Percentiles rank a stretch among this genome's conserved stretches.
These are phyloP conservation scores for Ylistrum balloti DNA, from an alignment of 1,140 invertebrate genomes.

Conservation along the genomic window DNA sequence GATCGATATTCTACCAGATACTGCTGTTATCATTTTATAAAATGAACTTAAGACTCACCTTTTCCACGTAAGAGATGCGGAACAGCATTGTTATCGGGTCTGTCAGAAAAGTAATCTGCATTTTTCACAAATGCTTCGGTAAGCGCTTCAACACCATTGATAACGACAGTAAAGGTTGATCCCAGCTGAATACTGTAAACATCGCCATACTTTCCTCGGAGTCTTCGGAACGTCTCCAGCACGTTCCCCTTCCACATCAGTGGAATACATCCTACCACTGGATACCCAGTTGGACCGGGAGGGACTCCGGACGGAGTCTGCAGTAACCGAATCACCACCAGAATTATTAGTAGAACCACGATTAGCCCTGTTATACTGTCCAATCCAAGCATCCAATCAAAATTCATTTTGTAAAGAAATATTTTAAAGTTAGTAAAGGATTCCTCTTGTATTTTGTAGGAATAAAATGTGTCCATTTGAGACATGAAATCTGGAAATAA, in stretches of 20 bases:
- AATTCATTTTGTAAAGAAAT: not conserved
- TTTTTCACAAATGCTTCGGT: conserved; percentile 57
- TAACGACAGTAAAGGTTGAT: conserved; percentile 13
- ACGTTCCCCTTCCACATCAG: not conserved
- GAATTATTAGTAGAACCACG: not conserved
- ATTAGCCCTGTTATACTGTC: not conserved
- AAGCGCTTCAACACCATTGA: conserved; percentile 50
- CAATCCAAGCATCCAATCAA: not conserved
- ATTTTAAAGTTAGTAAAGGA: too few species aligned
- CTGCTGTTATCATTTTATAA: too few species aligned
- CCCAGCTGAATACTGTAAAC: conserved; percentile 51
- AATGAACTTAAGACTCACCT: not conserved
- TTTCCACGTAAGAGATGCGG: not conserved
- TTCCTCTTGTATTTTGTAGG: too few species aligned
- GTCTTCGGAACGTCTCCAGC: not conserved
- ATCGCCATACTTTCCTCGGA: conserved; percentile 49
- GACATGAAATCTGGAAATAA: too few species aligned
- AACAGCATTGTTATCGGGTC: conserved; percentile 43
- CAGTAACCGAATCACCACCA: not conserved
- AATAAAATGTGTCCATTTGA: too few species aligned
- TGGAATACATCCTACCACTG: conserved; percentile 16
- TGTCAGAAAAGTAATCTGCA: conserved; percentile 54
- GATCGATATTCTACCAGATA: too few species aligned
- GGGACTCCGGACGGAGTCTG: conserved; percentile 25
- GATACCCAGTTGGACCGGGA: conserved; percentile 36